These are phyloP conservation scores for Rhabdophis nuchalis DNA, from an alignment of 2,797 vertebrate species.

Conservation along the genomic window DNA sequence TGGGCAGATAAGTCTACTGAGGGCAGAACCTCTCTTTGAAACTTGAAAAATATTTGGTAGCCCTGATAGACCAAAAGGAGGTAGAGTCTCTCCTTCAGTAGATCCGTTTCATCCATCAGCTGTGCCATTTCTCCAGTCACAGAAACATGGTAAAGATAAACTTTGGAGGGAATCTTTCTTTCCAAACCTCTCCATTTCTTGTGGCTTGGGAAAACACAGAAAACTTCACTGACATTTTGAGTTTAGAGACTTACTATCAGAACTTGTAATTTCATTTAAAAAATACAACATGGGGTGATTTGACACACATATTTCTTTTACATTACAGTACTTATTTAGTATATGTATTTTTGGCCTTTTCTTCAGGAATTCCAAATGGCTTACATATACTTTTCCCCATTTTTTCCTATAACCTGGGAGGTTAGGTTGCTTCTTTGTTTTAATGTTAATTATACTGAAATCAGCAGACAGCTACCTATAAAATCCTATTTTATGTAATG, in stretches of 20 bases:
- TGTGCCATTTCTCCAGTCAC: not conserved
- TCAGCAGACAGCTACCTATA: not conserved
- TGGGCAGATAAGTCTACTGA: not conserved
- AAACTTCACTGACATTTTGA: not conserved
- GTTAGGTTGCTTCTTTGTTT: not conserved
- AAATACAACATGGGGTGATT: not conserved
- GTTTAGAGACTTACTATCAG: not conserved
- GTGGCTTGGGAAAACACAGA: not conserved
- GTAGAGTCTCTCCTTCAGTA: not conserved
- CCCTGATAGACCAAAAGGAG: not conserved
- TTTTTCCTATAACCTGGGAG: not conserved
- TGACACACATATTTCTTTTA: not conserved
- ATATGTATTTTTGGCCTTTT: not conserved
- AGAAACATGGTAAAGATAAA: not conserved
- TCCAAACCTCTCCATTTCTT: not conserved
- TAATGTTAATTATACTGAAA: not conserved
- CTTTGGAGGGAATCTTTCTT: not conserved
- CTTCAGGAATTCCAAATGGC: not conserved
- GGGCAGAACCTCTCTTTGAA: not conserved
- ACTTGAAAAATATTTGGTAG: not conserved
- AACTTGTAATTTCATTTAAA: not conserved
- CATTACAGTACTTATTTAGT: not conserved
- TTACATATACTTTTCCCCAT: not conserved
- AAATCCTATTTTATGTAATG: not conserved
- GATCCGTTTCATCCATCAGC: not conserved